Evolutionary conservation across 2,888 invertebrate genomes (phyloP).

Genomic region (Lathronympha strigana): DNA sequence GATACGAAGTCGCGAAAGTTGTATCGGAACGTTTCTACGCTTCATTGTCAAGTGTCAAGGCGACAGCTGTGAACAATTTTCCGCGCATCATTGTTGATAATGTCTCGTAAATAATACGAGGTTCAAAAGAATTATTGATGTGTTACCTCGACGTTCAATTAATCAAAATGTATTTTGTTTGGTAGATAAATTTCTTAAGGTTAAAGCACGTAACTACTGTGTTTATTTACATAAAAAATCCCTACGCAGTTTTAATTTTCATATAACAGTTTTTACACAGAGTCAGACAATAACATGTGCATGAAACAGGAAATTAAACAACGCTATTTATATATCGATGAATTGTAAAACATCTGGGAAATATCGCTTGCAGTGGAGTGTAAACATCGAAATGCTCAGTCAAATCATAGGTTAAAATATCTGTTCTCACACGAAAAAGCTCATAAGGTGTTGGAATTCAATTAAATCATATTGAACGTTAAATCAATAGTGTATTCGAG

Average conservation of each 20-base stretch:
- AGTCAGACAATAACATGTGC: too few relatives aligned
- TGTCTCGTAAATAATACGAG: neutral
- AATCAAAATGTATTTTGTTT: neutral
- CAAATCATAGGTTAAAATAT: neutral
- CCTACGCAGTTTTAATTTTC: too few relatives aligned
- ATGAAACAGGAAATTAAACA: neutral
- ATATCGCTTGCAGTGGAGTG: slow-evolving; percentile 9
- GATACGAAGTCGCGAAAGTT: slow-evolving; percentile 2
- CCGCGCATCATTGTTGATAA: slow-evolving; percentile 23
- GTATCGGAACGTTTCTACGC: slow-evolving; percentile 11
- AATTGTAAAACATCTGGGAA: slow-evolving; percentile 26
- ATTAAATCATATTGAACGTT: neutral
- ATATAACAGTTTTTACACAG: too few relatives aligned
- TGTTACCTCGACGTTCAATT: neutral
- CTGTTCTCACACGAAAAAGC: neutral
- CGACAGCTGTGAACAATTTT: slow-evolving; percentile 31
- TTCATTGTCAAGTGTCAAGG: slow-evolving; percentile 41
- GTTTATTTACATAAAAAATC: too few relatives aligned
- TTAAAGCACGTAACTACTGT: too few relatives aligned
- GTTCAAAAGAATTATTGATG: neutral
- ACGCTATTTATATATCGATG: neutral
- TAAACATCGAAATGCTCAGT: slow-evolving; percentile 13
- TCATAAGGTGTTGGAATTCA: neutral
- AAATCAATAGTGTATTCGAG: too few relatives aligned
- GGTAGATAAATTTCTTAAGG: too few relatives aligned